Percentiles rank a stretch among this genome's conserved stretches.
Evolutionary conservation across 35 echinoderm and acorn worm genomes (phyloP).

Genomic region (Ptychodera flava): DNA sequence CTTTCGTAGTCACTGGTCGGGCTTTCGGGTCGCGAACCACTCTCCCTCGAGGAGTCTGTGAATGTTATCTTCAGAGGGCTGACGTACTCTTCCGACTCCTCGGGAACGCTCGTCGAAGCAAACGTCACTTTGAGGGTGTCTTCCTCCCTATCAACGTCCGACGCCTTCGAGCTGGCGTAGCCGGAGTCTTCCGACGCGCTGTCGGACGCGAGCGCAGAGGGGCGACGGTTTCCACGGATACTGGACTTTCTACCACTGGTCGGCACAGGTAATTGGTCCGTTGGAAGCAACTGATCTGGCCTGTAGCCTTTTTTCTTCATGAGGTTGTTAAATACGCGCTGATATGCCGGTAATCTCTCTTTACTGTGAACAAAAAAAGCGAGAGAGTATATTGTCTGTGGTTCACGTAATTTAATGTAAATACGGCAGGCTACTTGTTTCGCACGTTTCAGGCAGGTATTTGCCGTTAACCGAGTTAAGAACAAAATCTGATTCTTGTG

Average conservation of each 20-base stretch:
- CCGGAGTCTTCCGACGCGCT: neutral
- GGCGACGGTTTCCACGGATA: neutral
- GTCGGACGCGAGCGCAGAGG: neutral
- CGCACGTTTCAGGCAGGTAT: too few relatives aligned
- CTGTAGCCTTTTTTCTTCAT: conserved; percentile 35
- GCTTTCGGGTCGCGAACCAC: neutral
- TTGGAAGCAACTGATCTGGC: neutral
- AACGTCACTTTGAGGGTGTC: conserved; percentile 44
- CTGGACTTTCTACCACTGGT: neutral
- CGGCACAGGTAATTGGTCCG: neutral
- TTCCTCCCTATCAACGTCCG: neutral
- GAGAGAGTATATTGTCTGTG: neutral
- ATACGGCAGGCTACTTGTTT: too few relatives aligned
- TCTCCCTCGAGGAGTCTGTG: neutral
- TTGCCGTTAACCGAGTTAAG: too few relatives aligned
- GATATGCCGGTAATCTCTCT: conserved; percentile 62
- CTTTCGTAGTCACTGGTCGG: conserved; percentile 6
- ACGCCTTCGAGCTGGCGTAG: neutral
- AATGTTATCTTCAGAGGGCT: conserved; percentile 50
- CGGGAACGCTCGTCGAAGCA: neutral
- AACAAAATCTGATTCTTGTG: too few relatives aligned
- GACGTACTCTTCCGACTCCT: conserved; percentile 62
- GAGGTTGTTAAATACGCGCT: conserved; percentile 58
- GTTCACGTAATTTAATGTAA: too few relatives aligned
- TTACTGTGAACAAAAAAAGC: conserved; percentile 33